Evolutionary conservation across 1,140 invertebrate genomes (phyloP).

Genomic region (Plectus sambesii): DNA sequence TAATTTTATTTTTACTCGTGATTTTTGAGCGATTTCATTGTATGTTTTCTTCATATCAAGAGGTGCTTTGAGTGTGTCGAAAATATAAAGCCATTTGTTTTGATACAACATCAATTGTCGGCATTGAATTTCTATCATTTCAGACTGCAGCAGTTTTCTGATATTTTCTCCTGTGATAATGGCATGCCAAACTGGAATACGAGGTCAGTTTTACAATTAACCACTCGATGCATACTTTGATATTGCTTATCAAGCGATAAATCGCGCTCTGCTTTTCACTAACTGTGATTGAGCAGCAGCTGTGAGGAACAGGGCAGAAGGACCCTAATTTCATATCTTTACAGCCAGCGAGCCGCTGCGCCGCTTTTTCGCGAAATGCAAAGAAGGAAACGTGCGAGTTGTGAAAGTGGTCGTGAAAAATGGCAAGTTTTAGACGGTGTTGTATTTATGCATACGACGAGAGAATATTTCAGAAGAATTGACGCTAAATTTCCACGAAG

Average conservation of each 20-base stretch:
- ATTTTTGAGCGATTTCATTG: too few relatives aligned
- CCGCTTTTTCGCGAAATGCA: slow-evolving; percentile 42
- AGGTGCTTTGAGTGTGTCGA: too few relatives aligned
- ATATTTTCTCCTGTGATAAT: too few relatives aligned
- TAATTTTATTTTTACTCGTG: too few relatives aligned
- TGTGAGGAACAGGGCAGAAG: slow-evolving; percentile 8
- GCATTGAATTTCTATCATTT: too few relatives aligned
- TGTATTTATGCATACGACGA: not conserved
- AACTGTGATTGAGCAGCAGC: not conserved
- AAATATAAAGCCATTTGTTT: too few relatives aligned
- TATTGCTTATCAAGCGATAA: too few relatives aligned
- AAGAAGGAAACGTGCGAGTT: slow-evolving; percentile 41
- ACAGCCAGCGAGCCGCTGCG: slow-evolving; percentile 37
- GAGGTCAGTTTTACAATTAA: slow-evolving; percentile 41
- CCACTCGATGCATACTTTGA: too few relatives aligned
- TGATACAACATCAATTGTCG: too few relatives aligned
- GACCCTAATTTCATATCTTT: too few relatives aligned
- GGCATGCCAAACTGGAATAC: slow-evolving; percentile 45
- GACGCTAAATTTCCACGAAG: slow-evolving; percentile 56
- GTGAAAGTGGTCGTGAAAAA: slow-evolving; percentile 44
- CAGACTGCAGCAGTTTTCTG: too few relatives aligned
- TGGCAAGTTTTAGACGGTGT: slow-evolving; percentile 20
- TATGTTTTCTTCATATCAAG: too few relatives aligned
- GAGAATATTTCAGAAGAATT: slow-evolving; percentile 60
- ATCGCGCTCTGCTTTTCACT: not conserved